Evolutionary conservation across 2,797 vertebrate species (phyloP).

Genomic region (Furcifer pardalis): DNA sequence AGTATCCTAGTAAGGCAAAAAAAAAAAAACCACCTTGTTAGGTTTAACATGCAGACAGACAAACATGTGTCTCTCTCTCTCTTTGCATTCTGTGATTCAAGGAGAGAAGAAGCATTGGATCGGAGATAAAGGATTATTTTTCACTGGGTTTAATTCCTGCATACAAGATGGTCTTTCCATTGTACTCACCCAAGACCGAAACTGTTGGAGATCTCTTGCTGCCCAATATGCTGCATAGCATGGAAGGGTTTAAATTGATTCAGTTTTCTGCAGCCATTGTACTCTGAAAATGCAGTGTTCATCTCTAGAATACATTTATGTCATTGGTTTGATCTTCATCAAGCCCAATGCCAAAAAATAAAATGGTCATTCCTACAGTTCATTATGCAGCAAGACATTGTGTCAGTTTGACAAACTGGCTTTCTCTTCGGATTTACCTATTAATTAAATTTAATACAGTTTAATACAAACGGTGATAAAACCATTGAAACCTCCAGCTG

Average conservation of each 20-base stretch:
- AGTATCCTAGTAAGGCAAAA: too few relatives aligned
- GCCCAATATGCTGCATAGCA: too few relatives aligned
- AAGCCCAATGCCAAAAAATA: neutral
- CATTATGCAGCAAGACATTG: neutral
- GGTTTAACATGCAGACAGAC: neutral
- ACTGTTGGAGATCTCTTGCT: too few relatives aligned
- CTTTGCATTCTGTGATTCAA: neutral
- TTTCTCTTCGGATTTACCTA: neutral
- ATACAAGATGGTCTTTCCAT: too few relatives aligned
- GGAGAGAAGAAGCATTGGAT: too few relatives aligned
- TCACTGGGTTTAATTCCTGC: too few relatives aligned
- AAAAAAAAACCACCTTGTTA: neutral
- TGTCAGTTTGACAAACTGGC: neutral
- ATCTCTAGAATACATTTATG: neutral
- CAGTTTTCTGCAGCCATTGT: neutral
- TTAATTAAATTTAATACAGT: neutral
- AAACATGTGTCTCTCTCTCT: neutral
- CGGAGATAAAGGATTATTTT: too few relatives aligned
- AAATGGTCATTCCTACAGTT: neutral
- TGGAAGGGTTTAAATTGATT: neutral
- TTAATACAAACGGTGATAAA: neutral
- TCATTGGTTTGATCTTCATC: rapidly evolving
- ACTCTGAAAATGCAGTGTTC: neutral
- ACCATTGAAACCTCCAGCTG: neutral
- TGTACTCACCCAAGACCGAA: too few relatives aligned